Percentiles rank a stretch among this genome's conserved stretches.
These are phyloP conservation scores for Athalia circularis DNA, from an alignment of 2,888 invertebrate species.

Conservation along the genomic window DNA sequence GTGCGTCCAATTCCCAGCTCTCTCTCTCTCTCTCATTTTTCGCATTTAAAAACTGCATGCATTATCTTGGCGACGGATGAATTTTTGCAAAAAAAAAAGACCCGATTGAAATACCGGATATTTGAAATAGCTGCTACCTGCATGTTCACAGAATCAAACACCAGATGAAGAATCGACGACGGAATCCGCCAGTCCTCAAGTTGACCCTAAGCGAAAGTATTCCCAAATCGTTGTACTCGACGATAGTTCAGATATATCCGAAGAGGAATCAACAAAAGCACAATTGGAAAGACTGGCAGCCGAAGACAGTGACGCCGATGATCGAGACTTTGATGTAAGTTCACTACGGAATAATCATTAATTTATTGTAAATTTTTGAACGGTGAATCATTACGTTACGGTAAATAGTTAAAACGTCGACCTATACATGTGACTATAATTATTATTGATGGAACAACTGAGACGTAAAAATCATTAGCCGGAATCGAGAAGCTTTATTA, in stretches of 20 bases:
- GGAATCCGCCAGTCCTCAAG: slow-evolving; percentile 56
- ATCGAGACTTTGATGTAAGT: slow-evolving; percentile 50
- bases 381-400: not conserved
- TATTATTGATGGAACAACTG: not conserved
- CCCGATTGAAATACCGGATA: too few relatives aligned
- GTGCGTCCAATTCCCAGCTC: too few relatives aligned
- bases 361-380: not conserved
- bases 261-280: slow-evolving; percentile 53
- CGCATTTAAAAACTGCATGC: too few relatives aligned
- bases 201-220: slow-evolving; percentile 59
- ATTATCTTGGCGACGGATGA: too few relatives aligned
- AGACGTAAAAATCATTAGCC: slow-evolving; percentile 17
- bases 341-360: not conserved
- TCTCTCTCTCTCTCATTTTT: too few relatives aligned
- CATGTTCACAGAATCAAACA: slow-evolving; percentile 49
- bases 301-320: slow-evolving; percentile 55
- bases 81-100: too few relatives aligned
- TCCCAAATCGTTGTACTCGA: slow-evolving; percentile 55
- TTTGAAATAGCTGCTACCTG: too few relatives aligned
- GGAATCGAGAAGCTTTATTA: not conserved
- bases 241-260: slow-evolving; percentile 54
- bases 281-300: slow-evolving; percentile 59
- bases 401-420: too few relatives aligned
- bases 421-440: not conserved
- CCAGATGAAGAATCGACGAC: slow-evolving; percentile 58